Conservation (phyloP, 2,888 invertebrate species). For the Brassicogethes aeneus region DNA sequence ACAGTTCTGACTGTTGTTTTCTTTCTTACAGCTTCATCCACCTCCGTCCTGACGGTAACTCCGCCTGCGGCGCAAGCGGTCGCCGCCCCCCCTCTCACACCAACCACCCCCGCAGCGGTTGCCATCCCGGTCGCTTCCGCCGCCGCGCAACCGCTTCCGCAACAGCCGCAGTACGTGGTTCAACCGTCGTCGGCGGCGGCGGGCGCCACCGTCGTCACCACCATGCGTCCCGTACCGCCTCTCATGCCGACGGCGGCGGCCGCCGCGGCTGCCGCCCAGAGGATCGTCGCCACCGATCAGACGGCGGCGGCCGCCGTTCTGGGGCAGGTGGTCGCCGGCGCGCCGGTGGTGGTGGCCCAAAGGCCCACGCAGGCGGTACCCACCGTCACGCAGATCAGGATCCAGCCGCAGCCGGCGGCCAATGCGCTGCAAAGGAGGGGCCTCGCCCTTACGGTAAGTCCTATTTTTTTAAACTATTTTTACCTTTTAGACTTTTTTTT, state of each 20-base stretch:
- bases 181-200: too few relatives aligned
- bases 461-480: too few relatives aligned
- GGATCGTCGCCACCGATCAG: slow-evolving; percentile 16
- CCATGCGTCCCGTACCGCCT: slow-evolving; percentile 35
- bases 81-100: slow-evolving; percentile 17
- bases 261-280: slow-evolving; percentile 27
- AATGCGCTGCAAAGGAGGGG: slow-evolving; percentile 53
- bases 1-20: too few relatives aligned
- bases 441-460: slow-evolving; percentile 58
- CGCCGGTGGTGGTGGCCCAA: slow-evolving; percentile 45
- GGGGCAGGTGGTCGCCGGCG: slow-evolving; percentile 38
- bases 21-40: slow-evolving; percentile 13
- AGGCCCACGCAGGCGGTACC: slow-evolving; percentile 36
- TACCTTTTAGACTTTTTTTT: too few relatives aligned
- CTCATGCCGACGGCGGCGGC: slow-evolving; percentile 24
- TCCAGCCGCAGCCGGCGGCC: slow-evolving; percentile 45
- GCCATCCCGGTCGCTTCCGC: slow-evolving; percentile 15
- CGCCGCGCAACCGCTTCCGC: slow-evolving; percentile 9
- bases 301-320: slow-evolving; percentile 23
- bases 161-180: slow-evolving; percentile 2
- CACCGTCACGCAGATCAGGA: slow-evolving; percentile 46
- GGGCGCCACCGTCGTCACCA: slow-evolving; percentile 14
- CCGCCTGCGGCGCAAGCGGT: slow-evolving; percentile 30
- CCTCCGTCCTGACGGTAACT: slow-evolving; percentile 25
- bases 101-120: slow-evolving; percentile 16